Conservation (phyloP, 2,888 invertebrate species). For the Malthinus flaveolus region DNA sequence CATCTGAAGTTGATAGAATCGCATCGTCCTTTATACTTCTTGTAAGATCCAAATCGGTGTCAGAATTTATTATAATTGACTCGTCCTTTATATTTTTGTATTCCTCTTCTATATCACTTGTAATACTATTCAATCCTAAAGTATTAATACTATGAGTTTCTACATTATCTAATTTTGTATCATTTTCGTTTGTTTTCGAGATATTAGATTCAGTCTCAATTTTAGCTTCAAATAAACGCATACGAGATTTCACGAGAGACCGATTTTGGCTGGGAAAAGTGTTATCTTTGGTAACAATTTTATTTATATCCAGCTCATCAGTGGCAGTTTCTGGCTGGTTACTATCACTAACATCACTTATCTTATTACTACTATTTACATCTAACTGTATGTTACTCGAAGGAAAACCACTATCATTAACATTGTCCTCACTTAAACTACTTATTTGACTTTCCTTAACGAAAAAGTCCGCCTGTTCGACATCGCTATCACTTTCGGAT, state of each 20-base stretch:
- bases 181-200: neutral
- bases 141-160: slow-evolving; percentile 10
- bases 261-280: slow-evolving; percentile 34
- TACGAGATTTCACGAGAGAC: slow-evolving; percentile 52
- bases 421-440: neutral
- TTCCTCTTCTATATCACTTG: slow-evolving; percentile 8
- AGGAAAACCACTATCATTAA: slow-evolving; percentile 42
- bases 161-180: slow-evolving; percentile 1
- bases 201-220: slow-evolving; percentile 2
- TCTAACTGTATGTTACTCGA: slow-evolving; percentile 28
- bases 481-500: slow-evolving; percentile 34
- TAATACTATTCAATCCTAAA: slow-evolving; percentile 2
- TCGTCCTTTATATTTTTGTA: slow-evolving; percentile 1
- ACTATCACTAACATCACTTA: slow-evolving; percentile 39
- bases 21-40: no score
- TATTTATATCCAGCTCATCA: slow-evolving; percentile 40
- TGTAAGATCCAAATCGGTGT: no score
- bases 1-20: no score
- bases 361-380: slow-evolving; percentile 29
- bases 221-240: slow-evolving; percentile 51
- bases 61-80: neutral
- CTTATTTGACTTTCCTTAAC: neutral
- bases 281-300: slow-evolving; percentile 52
- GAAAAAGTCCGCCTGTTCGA: slow-evolving; percentile 35
- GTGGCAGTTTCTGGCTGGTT: slow-evolving; percentile 40